These are phyloP conservation scores for Furnarius figulus DNA, from an alignment of 2,113 vertebrate species.

Conservation along the genomic window DNA sequence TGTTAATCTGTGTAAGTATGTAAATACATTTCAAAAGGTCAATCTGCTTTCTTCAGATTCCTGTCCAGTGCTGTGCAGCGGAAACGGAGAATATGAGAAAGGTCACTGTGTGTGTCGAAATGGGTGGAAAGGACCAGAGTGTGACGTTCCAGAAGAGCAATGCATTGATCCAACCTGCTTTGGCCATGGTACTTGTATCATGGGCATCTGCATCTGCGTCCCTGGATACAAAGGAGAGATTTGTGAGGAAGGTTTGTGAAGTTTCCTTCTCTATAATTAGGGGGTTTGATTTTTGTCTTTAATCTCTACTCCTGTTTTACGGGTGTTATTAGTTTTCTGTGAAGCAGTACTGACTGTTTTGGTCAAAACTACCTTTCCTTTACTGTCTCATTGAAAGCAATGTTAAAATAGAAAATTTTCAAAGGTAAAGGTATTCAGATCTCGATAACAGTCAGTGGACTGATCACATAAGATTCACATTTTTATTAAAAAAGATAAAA, in stretches of 20 bases:
- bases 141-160: slow-evolving; percentile 92
- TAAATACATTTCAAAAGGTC: neutral
- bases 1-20: slow-evolving; percentile 23
- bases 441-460: neutral
- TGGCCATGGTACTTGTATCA: slow-evolving; percentile 92
- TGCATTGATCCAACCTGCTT: slow-evolving; percentile 96
- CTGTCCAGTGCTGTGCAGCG: slow-evolving; percentile 93
- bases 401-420: neutral
- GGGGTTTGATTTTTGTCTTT: neutral
- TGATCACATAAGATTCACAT: neutral
- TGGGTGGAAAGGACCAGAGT: slow-evolving; percentile 95
- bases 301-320: neutral
- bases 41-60: slow-evolving; percentile 81
- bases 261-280: neutral
- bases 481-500: neutral
- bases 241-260: slow-evolving; percentile 89
- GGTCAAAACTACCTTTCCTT: neutral
- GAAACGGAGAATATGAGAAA: slow-evolving; percentile 94
- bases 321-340: neutral
- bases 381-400: neutral
- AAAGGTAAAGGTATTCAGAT: neutral
- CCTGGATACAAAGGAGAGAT: slow-evolving; percentile 94
- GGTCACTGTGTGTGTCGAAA: slow-evolving; percentile 90
- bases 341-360: neutral
- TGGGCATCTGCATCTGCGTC: slow-evolving; percentile 91